Evolutionary conservation across 2,888 invertebrate genomes (phyloP).

Genomic region (Pegoplata infirma): DNA sequence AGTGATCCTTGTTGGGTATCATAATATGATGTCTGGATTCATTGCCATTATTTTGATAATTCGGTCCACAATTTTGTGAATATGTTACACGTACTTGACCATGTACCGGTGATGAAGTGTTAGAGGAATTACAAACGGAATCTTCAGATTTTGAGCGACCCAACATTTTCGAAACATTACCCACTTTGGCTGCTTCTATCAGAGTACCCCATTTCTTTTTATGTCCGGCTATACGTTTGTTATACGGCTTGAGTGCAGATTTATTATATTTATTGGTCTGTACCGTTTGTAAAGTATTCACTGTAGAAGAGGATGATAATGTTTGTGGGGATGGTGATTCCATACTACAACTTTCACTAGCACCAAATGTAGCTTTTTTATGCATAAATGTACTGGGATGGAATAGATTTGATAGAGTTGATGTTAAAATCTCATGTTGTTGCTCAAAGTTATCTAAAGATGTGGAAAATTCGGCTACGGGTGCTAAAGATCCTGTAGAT

Average conservation of each 20-base stretch:
- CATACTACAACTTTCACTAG: slow-evolving; percentile 72
- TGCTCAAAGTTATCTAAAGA: slow-evolving; percentile 82
- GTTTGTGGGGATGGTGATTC: slow-evolving; percentile 59
- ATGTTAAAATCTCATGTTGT: slow-evolving; percentile 83
- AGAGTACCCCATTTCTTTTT: slow-evolving; percentile 89
- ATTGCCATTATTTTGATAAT: slow-evolving; percentile 60
- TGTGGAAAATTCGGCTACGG: slow-evolving; percentile 88
- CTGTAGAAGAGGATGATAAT: slow-evolving; percentile 54
- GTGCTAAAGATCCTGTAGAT: slow-evolving; percentile 82
- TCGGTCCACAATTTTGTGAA: slow-evolving; percentile 72
- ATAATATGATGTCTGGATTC: slow-evolving; percentile 38
- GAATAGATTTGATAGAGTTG: slow-evolving; percentile 85
- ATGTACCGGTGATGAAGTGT: slow-evolving; percentile 83
- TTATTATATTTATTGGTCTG: slow-evolving; percentile 74
- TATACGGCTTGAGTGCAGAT: slow-evolving; percentile 74
- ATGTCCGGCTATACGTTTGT: slow-evolving; percentile 81
- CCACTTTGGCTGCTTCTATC: slow-evolving; percentile 91
- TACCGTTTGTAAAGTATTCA: slow-evolving; percentile 65
- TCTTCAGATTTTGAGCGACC: slow-evolving; percentile 90
- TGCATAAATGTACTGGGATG: slow-evolving; percentile 75
- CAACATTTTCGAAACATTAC: slow-evolving; percentile 88
- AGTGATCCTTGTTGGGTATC: slow-evolving; percentile 48
- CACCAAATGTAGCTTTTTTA: slow-evolving; percentile 70
- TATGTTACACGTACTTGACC: slow-evolving; percentile 82
- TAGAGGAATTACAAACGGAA: slow-evolving; percentile 84